Percentiles rank a stretch among this genome's conserved stretches.
These are phyloP conservation scores for Oxytorus armatus DNA, from an alignment of 2,888 invertebrate genomes.

Conservation along the genomic window DNA sequence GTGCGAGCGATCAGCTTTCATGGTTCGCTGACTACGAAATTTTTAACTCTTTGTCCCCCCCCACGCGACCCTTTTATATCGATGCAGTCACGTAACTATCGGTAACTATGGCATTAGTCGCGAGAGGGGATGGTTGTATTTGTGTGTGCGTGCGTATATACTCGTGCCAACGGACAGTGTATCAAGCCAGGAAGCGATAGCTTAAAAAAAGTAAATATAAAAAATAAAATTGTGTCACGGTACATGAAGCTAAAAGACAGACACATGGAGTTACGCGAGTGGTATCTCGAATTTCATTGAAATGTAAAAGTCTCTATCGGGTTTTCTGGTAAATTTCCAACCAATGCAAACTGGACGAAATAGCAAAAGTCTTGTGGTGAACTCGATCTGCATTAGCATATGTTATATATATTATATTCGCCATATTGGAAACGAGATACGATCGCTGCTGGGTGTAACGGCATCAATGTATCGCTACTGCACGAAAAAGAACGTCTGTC, in stretches of 20 bases:
- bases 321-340: constrained; percentile 57
- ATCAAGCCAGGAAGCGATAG: constrained; percentile 78
- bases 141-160: constrained; percentile 4
- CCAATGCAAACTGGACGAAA: constrained; percentile 36
- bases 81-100: constrained; percentile 69
- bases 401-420: constrained; percentile 11
- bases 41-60: constrained; percentile 59
- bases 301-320: constrained; percentile 36
- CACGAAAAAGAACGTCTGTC: constrained; percentile 15
- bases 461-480: constrained; percentile 9
- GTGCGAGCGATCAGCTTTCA: constrained; percentile 79
- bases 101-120: constrained; percentile 25
- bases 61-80: constrained; percentile 51
- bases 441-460: constrained; percentile 5
- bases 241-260: constrained; percentile 4
- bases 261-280: neutral
- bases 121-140: constrained; percentile 52
- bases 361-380: constrained; percentile 44
- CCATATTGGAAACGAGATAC: constrained; percentile 53
- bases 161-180: neutral
- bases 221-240: constrained; percentile 19
- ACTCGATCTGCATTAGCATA: constrained; percentile 27
- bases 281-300: constrained; percentile 61
- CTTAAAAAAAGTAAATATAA: constrained; percentile 39
- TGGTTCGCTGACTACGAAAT: constrained; percentile 75